These are phyloP conservation scores for Pipistrellus pipistrellus DNA, from an alignment of 2,797 vertebrate species.

Conservation along the genomic window DNA sequence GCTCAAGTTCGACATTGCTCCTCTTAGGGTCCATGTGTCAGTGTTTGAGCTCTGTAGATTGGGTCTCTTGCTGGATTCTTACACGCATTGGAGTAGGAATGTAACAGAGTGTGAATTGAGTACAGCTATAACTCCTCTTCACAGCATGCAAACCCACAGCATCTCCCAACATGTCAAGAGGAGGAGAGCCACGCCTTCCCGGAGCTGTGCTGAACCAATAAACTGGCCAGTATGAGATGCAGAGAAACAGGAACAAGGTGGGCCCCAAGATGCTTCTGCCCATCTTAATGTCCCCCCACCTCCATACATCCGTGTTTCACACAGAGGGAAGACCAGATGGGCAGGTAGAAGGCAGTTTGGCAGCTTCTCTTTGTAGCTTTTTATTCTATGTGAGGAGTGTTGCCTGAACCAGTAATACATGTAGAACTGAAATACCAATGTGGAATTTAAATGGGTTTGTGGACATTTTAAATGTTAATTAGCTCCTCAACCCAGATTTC, in stretches of 20 bases:
- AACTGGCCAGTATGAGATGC: not conserved
- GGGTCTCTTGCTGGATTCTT: not conserved
- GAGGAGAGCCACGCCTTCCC: not conserved
- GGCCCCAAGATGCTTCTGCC: not conserved
- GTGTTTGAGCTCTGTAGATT: not conserved
- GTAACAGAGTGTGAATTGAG: not conserved
- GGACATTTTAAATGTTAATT: slow-evolving; percentile 78
- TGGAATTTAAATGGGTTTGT: slow-evolving; percentile 73
- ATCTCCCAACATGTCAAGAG: not conserved
- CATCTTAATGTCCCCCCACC: not conserved
- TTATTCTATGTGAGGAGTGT: slow-evolving; percentile 55
- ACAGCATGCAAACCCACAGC: not conserved
- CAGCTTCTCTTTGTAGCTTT: slow-evolving; percentile 52
- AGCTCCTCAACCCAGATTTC: slow-evolving; percentile 51
- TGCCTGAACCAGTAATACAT: slow-evolving; percentile 69
- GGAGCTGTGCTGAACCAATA: not conserved
- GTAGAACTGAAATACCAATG: slow-evolving; percentile 75
- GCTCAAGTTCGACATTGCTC: not conserved
- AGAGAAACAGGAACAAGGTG: not conserved
- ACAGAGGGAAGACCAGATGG: slow-evolving; percentile 36
- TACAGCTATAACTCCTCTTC: not conserved
- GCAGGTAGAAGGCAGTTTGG: slow-evolving; percentile 75
- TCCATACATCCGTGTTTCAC: not conserved
- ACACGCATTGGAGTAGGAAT: not conserved
- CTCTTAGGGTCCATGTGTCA: not conserved